Evolutionary conservation across 2,797 vertebrate species (phyloP).

Genomic region (Lerista edwardsae): DNA sequence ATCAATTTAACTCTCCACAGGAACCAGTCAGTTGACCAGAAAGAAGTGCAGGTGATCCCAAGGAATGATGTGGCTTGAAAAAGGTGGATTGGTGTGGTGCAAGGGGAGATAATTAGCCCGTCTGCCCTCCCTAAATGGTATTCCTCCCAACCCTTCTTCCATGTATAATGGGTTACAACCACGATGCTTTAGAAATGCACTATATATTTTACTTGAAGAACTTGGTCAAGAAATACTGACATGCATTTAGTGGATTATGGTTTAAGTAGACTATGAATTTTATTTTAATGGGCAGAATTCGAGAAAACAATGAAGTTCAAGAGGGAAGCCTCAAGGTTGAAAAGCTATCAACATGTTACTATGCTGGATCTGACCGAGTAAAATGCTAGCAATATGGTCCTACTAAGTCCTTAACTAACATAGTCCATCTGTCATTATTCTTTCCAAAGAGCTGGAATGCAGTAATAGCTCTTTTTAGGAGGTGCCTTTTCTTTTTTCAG

Average conservation of each 20-base stretch:
- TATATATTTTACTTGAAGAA: background rate
- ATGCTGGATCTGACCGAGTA: constrained; percentile 43
- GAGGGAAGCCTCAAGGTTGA: constrained; percentile 47
- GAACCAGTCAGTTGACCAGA: background rate
- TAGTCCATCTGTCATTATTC: constrained; percentile 43
- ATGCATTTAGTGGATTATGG: background rate
- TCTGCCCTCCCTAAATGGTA: background rate
- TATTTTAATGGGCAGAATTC: constrained; percentile 7
- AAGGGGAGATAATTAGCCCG: background rate
- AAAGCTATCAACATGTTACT: constrained; percentile 29
- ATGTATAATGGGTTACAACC: background rate
- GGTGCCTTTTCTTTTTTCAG: constrained; percentile 53
- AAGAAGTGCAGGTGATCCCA: background rate
- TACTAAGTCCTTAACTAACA: constrained; percentile 61
- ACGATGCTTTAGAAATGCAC: background rate
- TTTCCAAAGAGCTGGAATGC: constrained; percentile 50
- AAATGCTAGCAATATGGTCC: constrained; percentile 62
- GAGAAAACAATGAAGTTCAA: constrained; percentile 24
- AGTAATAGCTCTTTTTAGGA: constrained; percentile 52
- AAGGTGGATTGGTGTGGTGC: background rate
- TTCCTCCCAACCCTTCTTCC: background rate
- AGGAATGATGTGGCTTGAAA: background rate
- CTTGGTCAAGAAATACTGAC: background rate
- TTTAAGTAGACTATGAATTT: background rate
- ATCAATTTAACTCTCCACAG: background rate